Evolutionary conservation across 2,113 vertebrate genomes (phyloP), one percentile per base, ranked within the genome.

Genomic region (Gavia stellata): DNA sequence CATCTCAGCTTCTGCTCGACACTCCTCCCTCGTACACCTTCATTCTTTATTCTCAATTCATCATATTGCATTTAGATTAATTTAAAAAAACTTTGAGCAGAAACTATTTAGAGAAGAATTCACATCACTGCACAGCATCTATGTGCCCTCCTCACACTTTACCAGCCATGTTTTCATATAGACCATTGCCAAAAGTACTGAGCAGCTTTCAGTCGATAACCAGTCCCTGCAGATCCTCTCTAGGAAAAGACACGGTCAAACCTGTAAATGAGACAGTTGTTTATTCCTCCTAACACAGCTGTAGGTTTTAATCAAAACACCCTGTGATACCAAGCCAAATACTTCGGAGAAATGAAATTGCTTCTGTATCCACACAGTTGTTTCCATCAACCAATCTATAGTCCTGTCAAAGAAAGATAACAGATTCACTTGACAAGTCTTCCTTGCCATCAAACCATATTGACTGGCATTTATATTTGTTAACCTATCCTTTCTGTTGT

Each of bases 281-380:
- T 94, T 92, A 75, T 92, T 92, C 72, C 66, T 90, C 42, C 59
- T 73, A 80, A 88, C 74, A 83, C 44, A 90, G 49, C 66, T 88
- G 61, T 72, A 91, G 55, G 66, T 92, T 96, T 96, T 95, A 85
- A 95, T 90, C 70, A 87, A 91, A 96, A 87, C 81, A 68, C 44
- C 31, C 73, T 70, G 25, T 3, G 34, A 80, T 70, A 72, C 50
- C n/a, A 82, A 80, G 74, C 12, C 49, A 95, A 88, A 88, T 83
- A 70, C 40, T 92, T 62, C 3, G 58, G 78, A 90, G 79, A 94
- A 95, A 87, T 66, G 3, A 85, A 95, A 94, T 73, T 73, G 74
- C 49, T 81, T 67, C 74, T 68, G 45, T 61, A 86, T 80, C n/a
- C 49, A 85, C 67, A 45, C 66, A 90, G 66, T 66, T 70, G 78